phyloP scores from a whole-genome alignment of 2,113 vertebrate species.

The Sminthopsis crassicaudata region DNA sequence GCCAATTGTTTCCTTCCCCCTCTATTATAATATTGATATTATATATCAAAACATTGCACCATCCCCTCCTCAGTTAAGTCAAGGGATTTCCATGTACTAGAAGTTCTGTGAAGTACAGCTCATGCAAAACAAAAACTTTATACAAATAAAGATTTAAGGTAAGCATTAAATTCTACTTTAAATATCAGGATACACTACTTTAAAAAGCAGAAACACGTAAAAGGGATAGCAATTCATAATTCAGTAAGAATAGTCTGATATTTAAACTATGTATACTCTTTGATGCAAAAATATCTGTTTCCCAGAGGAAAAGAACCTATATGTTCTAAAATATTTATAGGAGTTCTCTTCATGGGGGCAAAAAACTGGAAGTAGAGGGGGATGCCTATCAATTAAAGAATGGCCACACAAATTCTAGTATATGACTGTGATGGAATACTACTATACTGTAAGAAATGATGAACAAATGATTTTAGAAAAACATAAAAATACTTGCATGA shows the following conservation, averaged over 20 bases:
- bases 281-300: background rate
- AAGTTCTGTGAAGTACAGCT: constrained; percentile 12
- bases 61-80: background rate
- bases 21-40: background rate
- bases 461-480: background rate
- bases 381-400: background rate
- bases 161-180: background rate
- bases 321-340: background rate
- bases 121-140: constrained; percentile 24
- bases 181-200: background rate
- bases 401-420: background rate
- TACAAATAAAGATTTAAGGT: constrained; percentile 8
- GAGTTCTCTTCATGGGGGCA: background rate
- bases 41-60: background rate
- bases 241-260: background rate
- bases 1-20: constrained; percentile 12
- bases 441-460: background rate
- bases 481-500: background rate
- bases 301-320: background rate
- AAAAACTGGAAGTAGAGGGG: background rate
- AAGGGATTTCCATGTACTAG: background rate
- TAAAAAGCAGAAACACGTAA: background rate
- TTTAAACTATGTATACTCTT: too few relatives aligned
- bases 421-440: background rate
- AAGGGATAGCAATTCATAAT: background rate